Evolutionary conservation across 2,797 vertebrate species (phyloP), one percentile per base, ranked within the genome.

Genomic region (Crocodylus rhombifer): DNA sequence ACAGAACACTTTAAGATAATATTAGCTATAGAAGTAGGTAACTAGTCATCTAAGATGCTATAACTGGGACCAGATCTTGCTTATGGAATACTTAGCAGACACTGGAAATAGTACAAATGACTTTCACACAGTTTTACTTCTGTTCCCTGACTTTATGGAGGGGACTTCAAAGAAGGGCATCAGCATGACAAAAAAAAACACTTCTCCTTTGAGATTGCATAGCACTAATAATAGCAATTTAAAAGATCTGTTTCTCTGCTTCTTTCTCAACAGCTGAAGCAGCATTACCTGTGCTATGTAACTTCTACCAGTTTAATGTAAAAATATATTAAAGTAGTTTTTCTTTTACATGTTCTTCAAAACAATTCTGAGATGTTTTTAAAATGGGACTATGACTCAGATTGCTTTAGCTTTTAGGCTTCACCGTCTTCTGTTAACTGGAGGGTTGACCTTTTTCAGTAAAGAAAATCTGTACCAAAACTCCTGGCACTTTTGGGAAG

Each of bases 121-220:
- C 92, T 94, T 93, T 94, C 65, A 88, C 73, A 61, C 9, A 89
- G n/a, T 92, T 92, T 86, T 91, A 67, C 83, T 92, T 89, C 63
- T 86, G 76, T 93, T 94, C 88, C 42, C 86, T 92, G 17, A 5
- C 91, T 64, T 88, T 90, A 89, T 65, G 80, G 77, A 87, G 51
- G 95, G 81, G 83, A 92, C 93, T 95, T 88, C 89, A 96, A 96
- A 96, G 83, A 95, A 75, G 96, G 93, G 15, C 96, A 97, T 80
- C 94, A 83, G 33, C 85, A 81, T 95, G 75, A 93, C 77, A 93
- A 96, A 95, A 77, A 77, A 14, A 77, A 75, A 9, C 21, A 26
- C 92, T 42, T 79, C 69, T 93, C 96, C 94, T 93, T 80, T 85
- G 96, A 96, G 95, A 95, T 55, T 6, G 75, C 51, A 14, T 42